Conservation (phyloP, 1,140 invertebrate species). For the Calephelis virginiensis region DNA sequence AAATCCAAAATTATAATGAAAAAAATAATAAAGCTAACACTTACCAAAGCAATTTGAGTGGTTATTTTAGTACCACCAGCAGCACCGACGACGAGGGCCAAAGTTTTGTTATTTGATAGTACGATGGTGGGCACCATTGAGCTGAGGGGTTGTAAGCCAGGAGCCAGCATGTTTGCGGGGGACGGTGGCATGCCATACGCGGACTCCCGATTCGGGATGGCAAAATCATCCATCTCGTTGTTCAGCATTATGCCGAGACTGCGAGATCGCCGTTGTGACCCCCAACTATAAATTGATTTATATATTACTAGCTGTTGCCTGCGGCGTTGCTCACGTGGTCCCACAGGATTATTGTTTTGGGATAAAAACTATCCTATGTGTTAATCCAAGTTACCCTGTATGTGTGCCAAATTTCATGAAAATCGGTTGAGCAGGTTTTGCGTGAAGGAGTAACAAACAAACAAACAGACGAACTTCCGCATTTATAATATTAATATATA, state of each 20-base stretch:
- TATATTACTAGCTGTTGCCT: too few relatives aligned
- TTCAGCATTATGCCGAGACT: constrained; percentile 95
- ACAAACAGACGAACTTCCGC: too few relatives aligned
- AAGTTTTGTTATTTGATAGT: constrained; percentile 81
- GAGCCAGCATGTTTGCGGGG: constrained; percentile 87
- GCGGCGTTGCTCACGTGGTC: too few relatives aligned
- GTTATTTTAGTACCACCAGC: constrained; percentile 95
- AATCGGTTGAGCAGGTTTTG: too few relatives aligned
- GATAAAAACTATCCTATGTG: too few relatives aligned
- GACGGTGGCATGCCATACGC: constrained; percentile 88
- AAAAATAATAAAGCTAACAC: constrained; percentile 40
- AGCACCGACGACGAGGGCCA: constrained; percentile 87
- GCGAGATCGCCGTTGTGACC: constrained; percentile 83
- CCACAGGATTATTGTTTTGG: too few relatives aligned
- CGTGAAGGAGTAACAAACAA: too few relatives aligned
- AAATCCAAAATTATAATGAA: too few relatives aligned
- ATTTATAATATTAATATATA: too few relatives aligned
- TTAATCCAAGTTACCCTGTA: too few relatives aligned
- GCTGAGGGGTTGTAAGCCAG: constrained; percentile 91
- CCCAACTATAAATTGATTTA: constrained; percentile 81
- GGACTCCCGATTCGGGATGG: constrained; percentile 87
- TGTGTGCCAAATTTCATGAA: too few relatives aligned
- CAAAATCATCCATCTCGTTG: constrained; percentile 98
- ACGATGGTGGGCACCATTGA: constrained; percentile 94
- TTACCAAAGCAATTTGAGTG: constrained; percentile 86